These are phyloP conservation scores for Anisognathus igniventris DNA, from an alignment of 2,797 vertebrate species.

Conservation along the genomic window DNA sequence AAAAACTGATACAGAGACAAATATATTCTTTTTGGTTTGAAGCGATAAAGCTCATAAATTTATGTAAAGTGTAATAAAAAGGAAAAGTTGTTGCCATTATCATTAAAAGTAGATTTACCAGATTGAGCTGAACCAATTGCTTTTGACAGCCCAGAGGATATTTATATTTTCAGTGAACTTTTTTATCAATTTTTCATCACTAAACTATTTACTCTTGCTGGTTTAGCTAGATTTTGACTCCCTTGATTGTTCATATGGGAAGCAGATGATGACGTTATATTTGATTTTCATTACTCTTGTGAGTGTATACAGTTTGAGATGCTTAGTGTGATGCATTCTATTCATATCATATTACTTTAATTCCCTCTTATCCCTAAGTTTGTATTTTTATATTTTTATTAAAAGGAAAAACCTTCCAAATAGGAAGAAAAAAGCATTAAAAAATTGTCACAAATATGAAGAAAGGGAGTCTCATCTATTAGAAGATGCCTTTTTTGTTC, in stretches of 20 bases:
- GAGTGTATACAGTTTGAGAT: conserved; percentile 25
- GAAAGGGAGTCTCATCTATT: background rate
- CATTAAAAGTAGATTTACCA: conserved; percentile 72
- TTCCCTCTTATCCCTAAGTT: conserved; percentile 41
- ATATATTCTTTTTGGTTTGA: conserved; percentile 57
- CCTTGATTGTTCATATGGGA: conserved; percentile 67
- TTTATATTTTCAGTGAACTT: conserved; percentile 69
- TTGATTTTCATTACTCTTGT: conserved; percentile 66
- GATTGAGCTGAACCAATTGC: conserved; percentile 62
- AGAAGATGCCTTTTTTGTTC: background rate
- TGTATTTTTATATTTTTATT: conserved; percentile 54
- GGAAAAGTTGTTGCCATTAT: conserved; percentile 71
- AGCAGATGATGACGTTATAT: conserved; percentile 49
- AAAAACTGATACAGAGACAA: conserved; percentile 21
- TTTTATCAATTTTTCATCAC: conserved; percentile 63
- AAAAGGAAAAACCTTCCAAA: background rate
- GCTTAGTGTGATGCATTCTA: conserved; percentile 15
- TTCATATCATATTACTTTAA: conserved; percentile 43
- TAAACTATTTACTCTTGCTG: conserved; percentile 67
- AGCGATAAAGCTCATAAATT: conserved; percentile 64
- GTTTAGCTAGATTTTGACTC: conserved; percentile 58
- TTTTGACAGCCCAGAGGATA: conserved; percentile 68
- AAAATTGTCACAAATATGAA: background rate
- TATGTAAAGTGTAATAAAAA: conserved; percentile 72
- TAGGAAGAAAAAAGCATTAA: background rate